Base-by-base conservation (phyloP, 1,140 invertebrate genomes). In the Homarus americanus region DNA sequence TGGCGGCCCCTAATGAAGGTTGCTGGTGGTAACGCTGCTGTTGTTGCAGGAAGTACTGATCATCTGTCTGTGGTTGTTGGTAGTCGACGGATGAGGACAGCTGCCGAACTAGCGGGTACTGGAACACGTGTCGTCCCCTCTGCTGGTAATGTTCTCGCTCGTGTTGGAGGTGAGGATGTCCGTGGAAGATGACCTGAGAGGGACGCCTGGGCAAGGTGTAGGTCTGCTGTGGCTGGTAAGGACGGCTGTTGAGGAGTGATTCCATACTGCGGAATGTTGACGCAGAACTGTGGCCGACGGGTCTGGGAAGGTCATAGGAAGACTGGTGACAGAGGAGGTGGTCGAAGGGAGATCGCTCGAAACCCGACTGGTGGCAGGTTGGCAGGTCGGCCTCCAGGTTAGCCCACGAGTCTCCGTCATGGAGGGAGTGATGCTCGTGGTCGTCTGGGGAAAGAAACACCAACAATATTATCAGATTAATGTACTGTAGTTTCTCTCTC, bases 141-240 rank as follows among this genome's bases (percentile, higher is more conserved):
- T 85, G 82, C 28, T 86, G 83, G 10, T 34, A 20, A 5, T 53
- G 20, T 38, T 88, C 72, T 3, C 58, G 49, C 38, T 78, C 75
- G 38, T 88, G 86, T 58, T 88, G 86, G 36, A 88, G 32, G 78
- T 88, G 86, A 40, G 86, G 86, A 24, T 80, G 86, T 36, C 78
- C 86, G 34, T 88, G 78, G 86, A 44, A 88, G 75, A 44, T 88
- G 15, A 88, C 76, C 7, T 88, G 86, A 32, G 86, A 72, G 1
- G 86, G 58, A 5, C 75, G 34, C 38, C 58, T 72, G 7, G 86
- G 76, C 24, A 82, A 36, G 36, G 76, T 79, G 58, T 40, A 66
- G 78, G 78, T 24, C 7, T 58, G 58, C 28, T 40, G 76, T 24
- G 86, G 76, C 28, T 58, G 15, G 44, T 82, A 58, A 2, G 20